Base-by-base conservation (phyloP, 2,888 invertebrate species). In the Andrena minutula region DNA sequence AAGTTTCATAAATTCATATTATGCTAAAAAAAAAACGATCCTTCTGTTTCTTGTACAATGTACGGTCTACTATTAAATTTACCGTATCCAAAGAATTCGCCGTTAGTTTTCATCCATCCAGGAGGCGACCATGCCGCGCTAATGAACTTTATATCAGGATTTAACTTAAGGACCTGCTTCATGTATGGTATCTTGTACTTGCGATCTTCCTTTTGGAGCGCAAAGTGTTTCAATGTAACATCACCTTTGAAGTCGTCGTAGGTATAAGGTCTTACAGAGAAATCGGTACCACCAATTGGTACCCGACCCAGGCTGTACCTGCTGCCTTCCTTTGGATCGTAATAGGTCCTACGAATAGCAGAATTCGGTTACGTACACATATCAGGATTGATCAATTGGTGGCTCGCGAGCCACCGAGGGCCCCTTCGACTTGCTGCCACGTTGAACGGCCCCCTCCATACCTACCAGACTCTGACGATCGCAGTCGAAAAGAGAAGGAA, bases 271-370 rank as follows among this genome's bases (percentile, higher is more conserved):
- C 95, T 95, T 0, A 96, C 95, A 0, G 98, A 98, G 93, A 98
- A 98, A 94, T 99, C 99, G 75, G 96, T 95, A 3, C 98, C 98
- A 1, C 96, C 98, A 81, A 98, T 97, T 0, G 98, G 97, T 6
- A 98, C 96, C 60, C 99, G 95, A 61, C 97, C 96, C 87, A 98
- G 92, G 88, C 95, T 97, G 93, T 98, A 98, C 84, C 96, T 96
- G 75, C 97, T 94, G 5, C 99, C 98, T 80, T 95, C 98, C 82
- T 95, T 93, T 0, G 94, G 89, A 12, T 96, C 95, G 90, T 96
- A 98, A 92, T 97, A 98, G 0, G 98, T 96, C 71, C 98, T 97
- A 93, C 94, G 86, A 91, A 70, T 16, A 69, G 8, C 7, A 8
- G n/a, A 41, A 26, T 1, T 20, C n/a, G 20, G 23, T 56, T 8